Base-by-base conservation (phyloP, 2,113 vertebrate genomes). In the Callospermophilus lateralis region DNA sequence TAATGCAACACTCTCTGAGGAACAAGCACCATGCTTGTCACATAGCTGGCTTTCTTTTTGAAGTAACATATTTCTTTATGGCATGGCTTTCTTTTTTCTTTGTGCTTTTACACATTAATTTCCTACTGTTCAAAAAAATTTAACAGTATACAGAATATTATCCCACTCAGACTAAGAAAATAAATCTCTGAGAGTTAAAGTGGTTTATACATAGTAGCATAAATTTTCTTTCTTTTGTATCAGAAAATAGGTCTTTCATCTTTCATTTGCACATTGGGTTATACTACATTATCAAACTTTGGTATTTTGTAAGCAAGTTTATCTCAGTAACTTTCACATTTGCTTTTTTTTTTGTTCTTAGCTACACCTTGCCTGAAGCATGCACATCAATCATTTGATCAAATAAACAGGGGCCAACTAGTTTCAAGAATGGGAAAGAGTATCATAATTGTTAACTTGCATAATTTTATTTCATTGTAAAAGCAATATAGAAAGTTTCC, bases 391-490 rank as follows among this genome's bases (percentile, higher is more conserved):
- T 34, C 24, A n/a, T 20, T 30, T 20, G 30, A 78, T 42, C 37
- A 55, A 68, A 53, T 13, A 28, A 28, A 5, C 9, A 55, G 32
- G 6, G 48, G 86, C 2, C 16, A 53, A 51, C 4, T 37, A 58
- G 11, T 73, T 85, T 67, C 70, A 83, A 73, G 55, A 95, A 79
- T 78, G 48, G 24, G 34, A 39, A 90, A 37, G 8, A 6, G 17
- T 6, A 58, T 45, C 1, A 28, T 34, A 76, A 83, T 88, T 3
- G 67, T 61, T 39, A 85, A 61, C 22, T 15, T 78, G 63, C 5
- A 67, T 24, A 79, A 80, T 81, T 90, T 86, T 72, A 74, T 97
- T 91, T 89, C 5, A 63, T 22, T 84, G 92, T 96, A 28, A 70
- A 45, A 94, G 68, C 55, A 65, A 65, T 87, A 90, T 3, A 72